Conservation (phyloP, 2,113 vertebrate species). For the Gopherus evgoodei region DNA sequence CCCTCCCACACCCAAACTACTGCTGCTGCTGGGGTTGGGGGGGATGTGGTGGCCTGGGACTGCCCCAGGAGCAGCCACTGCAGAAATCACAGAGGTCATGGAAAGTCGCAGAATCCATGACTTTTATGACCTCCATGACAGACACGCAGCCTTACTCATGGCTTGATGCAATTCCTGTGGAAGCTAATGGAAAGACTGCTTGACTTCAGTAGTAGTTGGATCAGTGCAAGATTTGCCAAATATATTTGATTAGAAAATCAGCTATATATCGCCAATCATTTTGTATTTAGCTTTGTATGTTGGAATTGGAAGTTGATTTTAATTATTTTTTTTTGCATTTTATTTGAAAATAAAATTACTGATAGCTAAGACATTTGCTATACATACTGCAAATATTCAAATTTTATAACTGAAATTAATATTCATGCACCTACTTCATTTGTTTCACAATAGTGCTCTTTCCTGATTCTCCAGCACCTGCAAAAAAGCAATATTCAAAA, state of each 20-base stretch:
- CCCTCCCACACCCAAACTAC: too few species aligned
- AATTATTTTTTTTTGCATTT: slow-evolving; percentile 23
- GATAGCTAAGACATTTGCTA: neutral
- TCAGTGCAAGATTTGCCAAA: neutral
- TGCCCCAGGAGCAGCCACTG: too few species aligned
- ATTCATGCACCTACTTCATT: slow-evolving; percentile 82
- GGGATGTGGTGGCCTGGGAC: too few species aligned
- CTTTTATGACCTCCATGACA: too few species aligned
- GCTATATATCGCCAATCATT: neutral
- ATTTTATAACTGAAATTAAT: slow-evolving; percentile 9
- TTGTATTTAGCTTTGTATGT: neutral
- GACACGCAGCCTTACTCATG: neutral
- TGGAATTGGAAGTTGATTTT: slow-evolving; percentile 20
- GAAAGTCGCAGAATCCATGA: too few species aligned
- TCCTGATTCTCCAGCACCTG: slow-evolving; percentile 84
- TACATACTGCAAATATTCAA: neutral
- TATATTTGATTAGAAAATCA: neutral
- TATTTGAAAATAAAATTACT: slow-evolving; percentile 31
- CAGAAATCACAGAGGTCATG: too few species aligned
- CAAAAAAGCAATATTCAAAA: slow-evolving; percentile 46
- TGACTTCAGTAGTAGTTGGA: neutral
- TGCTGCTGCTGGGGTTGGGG: too few species aligned
- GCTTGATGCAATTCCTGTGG: neutral
- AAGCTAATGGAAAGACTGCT: neutral
- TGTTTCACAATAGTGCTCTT: slow-evolving; percentile 86